Evolutionary conservation across 2,888 invertebrate genomes (phyloP).

Genomic region (Lasioglossum leucozonium): DNA sequence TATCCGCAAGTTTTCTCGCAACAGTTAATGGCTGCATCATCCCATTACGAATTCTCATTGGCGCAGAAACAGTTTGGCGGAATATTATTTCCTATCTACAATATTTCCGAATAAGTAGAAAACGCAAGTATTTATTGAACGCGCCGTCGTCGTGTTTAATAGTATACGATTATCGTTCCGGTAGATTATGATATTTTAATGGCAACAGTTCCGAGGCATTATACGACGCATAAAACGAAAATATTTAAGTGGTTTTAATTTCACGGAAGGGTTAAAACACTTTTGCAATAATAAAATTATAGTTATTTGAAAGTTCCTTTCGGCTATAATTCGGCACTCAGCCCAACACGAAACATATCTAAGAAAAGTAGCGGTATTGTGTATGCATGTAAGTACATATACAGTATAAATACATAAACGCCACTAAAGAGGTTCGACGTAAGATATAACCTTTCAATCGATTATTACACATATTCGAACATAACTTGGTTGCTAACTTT

Average conservation of each 20-base stretch:
- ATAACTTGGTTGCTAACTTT: not conserved
- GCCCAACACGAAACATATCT: not conserved
- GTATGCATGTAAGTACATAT: no score
- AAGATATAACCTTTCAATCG: not conserved
- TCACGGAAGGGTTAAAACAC: conserved; percentile 21
- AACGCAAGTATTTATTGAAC: conserved; percentile 10
- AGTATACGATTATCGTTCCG: not conserved
- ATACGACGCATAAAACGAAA: conserved; percentile 40
- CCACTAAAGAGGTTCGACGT: not conserved
- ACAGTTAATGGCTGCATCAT: not conserved
- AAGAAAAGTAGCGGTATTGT: not conserved
- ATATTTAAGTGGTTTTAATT: conserved; percentile 14
- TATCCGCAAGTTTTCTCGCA: not conserved
- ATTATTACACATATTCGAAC: not conserved
- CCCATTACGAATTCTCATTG: not conserved
- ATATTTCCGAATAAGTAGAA: conserved; percentile 4
- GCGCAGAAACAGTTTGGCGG: not conserved
- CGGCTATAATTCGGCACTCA: not conserved
- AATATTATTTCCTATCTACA: not conserved
- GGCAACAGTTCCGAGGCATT: conserved; percentile 16
- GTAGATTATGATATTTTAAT: conserved; percentile 23
- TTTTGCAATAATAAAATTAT: conserved; percentile 37
- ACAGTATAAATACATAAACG: conserved; percentile 2
- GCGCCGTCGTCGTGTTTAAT: conserved; percentile 4
- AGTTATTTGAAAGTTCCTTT: conserved; percentile 11